Evolutionary conservation across 2,888 invertebrate genomes (phyloP).

Genomic region (Nephrotoma flavescens): DNA sequence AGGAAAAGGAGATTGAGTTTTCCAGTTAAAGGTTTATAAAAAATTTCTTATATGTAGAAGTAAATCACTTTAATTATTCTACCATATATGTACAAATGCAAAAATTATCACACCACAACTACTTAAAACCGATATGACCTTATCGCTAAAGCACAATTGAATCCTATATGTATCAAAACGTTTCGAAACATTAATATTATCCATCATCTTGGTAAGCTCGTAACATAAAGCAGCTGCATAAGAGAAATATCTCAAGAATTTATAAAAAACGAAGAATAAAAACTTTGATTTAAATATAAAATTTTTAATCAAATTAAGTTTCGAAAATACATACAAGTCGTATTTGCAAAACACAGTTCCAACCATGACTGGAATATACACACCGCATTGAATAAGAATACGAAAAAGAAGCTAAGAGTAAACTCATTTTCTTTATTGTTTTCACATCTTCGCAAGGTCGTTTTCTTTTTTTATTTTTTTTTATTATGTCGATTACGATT

Average conservation of each 20-base stretch:
- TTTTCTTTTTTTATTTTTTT: not conserved
- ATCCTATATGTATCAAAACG: not conserved
- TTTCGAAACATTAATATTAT: not conserved
- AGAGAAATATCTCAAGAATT: not conserved
- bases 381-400: not conserved
- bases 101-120: not conserved
- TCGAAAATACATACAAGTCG: not conserved
- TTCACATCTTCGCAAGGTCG: not conserved
- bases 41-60: not conserved
- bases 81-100: not conserved
- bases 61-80: not conserved
- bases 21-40: not conserved
- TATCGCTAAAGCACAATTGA: not conserved
- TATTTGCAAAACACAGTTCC: not conserved
- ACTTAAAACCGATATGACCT: not conserved
- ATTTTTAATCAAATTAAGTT: not conserved
- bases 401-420: not conserved
- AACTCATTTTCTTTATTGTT: not conserved
- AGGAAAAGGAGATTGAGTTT: not conserved
- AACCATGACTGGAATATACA: not conserved
- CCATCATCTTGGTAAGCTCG: not conserved
- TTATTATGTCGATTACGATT: not conserved
- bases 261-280: not conserved
- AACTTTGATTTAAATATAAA: not conserved
- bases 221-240: not conserved